Evolutionary conservation across 2,113 vertebrate genomes (phyloP).

Genomic region (Entelurus aequoreus): DNA sequence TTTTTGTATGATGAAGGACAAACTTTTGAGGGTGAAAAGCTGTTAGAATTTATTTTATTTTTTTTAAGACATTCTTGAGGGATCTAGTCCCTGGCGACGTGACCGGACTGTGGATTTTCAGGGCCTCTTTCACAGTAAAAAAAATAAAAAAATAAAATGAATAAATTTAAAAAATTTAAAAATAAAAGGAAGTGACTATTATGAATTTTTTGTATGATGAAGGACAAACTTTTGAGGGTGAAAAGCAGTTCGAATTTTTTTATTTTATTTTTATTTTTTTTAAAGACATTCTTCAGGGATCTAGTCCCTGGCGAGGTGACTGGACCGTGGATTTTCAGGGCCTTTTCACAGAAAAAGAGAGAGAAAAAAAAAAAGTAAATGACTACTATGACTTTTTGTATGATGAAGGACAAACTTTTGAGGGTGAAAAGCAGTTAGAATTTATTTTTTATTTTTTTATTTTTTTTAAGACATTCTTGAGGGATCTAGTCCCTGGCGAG

Average conservation of each 20-base stretch:
- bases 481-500: background rate
- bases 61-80: too few species aligned
- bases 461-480: too few species aligned
- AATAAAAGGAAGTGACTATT: background rate
- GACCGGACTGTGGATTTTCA: slow-evolving; percentile 4
- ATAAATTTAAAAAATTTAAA: too few species aligned
- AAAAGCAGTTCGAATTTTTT: too few species aligned
- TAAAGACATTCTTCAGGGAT: too few species aligned
- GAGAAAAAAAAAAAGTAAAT: too few species aligned
- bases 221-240: background rate
- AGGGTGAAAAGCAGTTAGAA: background rate
- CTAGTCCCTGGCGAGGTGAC: background rate
- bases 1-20: too few species aligned
- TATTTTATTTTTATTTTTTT: too few species aligned
- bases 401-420: background rate
- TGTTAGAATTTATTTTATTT: too few species aligned
- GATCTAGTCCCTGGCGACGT: background rate
- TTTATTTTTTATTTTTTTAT: too few species aligned
- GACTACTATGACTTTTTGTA: background rate
- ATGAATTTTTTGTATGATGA: background rate
- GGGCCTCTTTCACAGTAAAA: slow-evolving; percentile 5
- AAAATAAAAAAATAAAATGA: too few species aligned
- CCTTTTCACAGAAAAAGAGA: slow-evolving; percentile 6
- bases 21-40: too few species aligned
- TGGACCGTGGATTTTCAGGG: slow-evolving; percentile 2